Percentiles rank a stretch among this genome's conserved stretches.
These are phyloP conservation scores for Nyleta sp. DNA, from an alignment of 2,888 invertebrate species.

Conservation along the genomic window DNA sequence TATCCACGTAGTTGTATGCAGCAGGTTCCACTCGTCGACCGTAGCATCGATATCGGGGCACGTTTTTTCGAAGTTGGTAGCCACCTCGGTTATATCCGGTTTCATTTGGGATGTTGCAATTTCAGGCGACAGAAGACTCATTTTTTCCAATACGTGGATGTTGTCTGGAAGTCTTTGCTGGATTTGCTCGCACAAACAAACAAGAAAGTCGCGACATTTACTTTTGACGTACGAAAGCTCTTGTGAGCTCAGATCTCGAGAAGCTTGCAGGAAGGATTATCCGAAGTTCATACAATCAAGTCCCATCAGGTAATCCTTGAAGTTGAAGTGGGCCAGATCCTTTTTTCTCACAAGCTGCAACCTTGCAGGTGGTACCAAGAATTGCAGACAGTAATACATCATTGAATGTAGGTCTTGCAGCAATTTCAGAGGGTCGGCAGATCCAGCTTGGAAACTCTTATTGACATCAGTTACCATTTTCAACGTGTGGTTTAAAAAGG, in stretches of 20 bases:
- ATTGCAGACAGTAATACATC: slow-evolving; percentile 15
- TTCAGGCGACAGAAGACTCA: slow-evolving; percentile 23
- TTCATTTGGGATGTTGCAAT: slow-evolving; percentile 63
- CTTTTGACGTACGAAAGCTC: slow-evolving; percentile 10
- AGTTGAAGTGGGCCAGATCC: slow-evolving; percentile 12
- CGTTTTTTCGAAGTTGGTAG: slow-evolving; percentile 52
- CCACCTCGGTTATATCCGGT: slow-evolving; percentile 56
- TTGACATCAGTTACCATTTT: slow-evolving; percentile 57
- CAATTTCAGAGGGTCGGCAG: slow-evolving; percentile 59
- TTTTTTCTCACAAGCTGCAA: slow-evolving; percentile 4
- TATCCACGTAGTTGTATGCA: slow-evolving; percentile 27
- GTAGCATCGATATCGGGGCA: slow-evolving; percentile 59
- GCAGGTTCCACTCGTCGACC: slow-evolving; percentile 63
- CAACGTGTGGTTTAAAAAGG: slow-evolving; percentile 50
- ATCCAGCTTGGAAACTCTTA: slow-evolving; percentile 60
- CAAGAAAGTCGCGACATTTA: slow-evolving; percentile 27
- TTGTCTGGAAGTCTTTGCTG: slow-evolving; percentile 40
- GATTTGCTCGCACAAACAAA: slow-evolving; percentile 31
- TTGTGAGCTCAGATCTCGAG: background rate
- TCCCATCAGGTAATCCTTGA: slow-evolving; percentile 13
- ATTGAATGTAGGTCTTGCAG: slow-evolving; percentile 53
- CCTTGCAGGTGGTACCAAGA: background rate
- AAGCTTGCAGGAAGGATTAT: background rate
- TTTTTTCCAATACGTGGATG: slow-evolving; percentile 20
- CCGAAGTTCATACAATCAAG: slow-evolving; percentile 12